Base-by-base conservation (phyloP, 1,140 invertebrate species). In the Fopius arisanus region DNA sequence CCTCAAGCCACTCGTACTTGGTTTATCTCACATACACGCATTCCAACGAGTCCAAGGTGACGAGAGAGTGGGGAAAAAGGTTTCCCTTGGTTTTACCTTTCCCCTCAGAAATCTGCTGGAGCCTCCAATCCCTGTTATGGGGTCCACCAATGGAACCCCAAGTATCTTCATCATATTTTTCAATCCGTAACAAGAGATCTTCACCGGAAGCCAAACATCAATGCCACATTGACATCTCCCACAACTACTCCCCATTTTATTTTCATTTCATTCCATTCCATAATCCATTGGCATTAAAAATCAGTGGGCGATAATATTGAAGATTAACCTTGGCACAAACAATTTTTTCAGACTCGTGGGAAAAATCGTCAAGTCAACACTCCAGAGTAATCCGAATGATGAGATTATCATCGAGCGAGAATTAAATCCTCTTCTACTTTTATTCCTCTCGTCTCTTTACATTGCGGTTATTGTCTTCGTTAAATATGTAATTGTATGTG, bases 11-110 rank as follows among this genome's bases (percentile, higher is more conserved):
- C 33, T 73, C 43, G 43, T 33, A 54, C 68, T 40, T 63, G 66
- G 73, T 74, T 78, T 80, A 74, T 78, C 78, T 77, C 43, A 70
- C 48, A 65, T 65, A 71, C 12, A 37, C 40, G 37, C 80, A 81
- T 81, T 81, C 79, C 79, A 75, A n/a, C 43, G 75, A 70, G 78
- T 77, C 78, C 79, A 80, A 81, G 78, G 79, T 80, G 78, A 80
- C 71, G 28, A 63, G 51, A 74, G 19, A 75, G 41, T 31, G 72
- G 54, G 41, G 65, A 73, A 77, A 72, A 54, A 75, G 26, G 43
- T 71, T 59, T 70, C 21, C 26, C 33, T 70, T 70, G 21, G n/a
- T 19, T 37, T 37, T 37, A 16, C 29, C 29, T 37, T 33, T 62
- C 48, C 37, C 28, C 33, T 65, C 23, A 19, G 33, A 14, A 28